Percentiles rank a stretch among this genome's conserved stretches.
These are phyloP conservation scores for Rotaria socialis DNA, from an alignment of 2,888 invertebrate species.

Conservation along the genomic window DNA sequence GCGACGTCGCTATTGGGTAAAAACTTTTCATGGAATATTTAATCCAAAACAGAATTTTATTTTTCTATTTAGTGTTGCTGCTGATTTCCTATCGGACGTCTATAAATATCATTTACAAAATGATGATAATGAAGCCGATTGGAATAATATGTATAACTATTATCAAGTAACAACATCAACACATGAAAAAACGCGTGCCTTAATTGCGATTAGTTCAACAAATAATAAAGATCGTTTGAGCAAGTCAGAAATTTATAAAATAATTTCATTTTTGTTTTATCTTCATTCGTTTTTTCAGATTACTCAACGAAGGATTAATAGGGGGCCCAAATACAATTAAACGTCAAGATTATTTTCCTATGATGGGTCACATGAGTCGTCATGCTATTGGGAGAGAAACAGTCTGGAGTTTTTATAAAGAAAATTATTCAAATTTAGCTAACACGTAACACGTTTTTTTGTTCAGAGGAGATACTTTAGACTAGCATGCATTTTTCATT, in stretches of 20 bases:
- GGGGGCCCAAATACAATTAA: not conserved
- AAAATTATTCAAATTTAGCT: not conserved
- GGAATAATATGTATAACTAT: conserved; percentile 35
- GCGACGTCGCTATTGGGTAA: not conserved
- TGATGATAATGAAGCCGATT: conserved; percentile 37
- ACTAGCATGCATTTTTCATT: not conserved
- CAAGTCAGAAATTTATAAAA: not conserved
- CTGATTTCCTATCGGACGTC: conserved; percentile 37
- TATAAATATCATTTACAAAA: conserved; percentile 42
- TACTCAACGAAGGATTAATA: not conserved
- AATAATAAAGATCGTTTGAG: not conserved
- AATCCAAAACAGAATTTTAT: not conserved
- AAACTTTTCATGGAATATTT: no score
- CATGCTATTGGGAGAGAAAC: not conserved
- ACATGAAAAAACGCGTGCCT: conserved; percentile 39
- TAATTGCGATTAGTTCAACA: conserved; percentile 39
- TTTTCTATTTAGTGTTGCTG: conserved; percentile 31
- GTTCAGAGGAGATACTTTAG: not conserved
- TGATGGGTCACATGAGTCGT: conserved; percentile 19
- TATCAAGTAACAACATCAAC: conserved; percentile 13
- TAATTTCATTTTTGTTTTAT: no score
- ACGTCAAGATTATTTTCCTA: not conserved
- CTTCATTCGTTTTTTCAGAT: not conserved
- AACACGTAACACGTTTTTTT: not conserved
- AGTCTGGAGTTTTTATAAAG: not conserved